Conservation (phyloP, 2,113 vertebrate genomes). For the Ranitomeya imitator region DNA sequence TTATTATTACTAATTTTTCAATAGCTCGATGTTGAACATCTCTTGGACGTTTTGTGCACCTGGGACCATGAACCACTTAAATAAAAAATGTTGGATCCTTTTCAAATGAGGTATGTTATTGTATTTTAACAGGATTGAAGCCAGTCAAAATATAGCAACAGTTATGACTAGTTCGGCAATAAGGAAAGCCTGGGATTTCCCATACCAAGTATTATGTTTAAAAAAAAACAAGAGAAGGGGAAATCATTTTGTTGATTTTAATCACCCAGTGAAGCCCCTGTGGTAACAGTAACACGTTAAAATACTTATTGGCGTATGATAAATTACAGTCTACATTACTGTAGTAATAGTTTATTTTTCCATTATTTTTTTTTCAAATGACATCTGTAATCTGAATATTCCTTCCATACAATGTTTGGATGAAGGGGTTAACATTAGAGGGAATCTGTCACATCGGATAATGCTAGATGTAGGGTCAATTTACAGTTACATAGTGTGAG, state of each 20-base stretch:
- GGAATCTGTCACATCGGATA: no score
- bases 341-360: not conserved
- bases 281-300: not conserved
- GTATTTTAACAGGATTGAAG: conserved; percentile 35
- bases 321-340: not conserved
- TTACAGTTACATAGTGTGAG: no score
- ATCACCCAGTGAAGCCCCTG: not conserved
- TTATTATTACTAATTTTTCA: not conserved
- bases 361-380: not conserved
- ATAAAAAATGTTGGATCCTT: conserved; percentile 11
- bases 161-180: conserved; percentile 25
- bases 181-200: conserved; percentile 37
- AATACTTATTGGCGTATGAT: not conserved
- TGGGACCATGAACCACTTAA: not conserved
- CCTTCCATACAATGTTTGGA: not conserved
- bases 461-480: no score
- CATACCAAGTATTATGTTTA: conserved; percentile 31
- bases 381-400: not conserved
- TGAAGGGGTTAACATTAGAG: not conserved
- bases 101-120: conserved; percentile 39
- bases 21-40: not conserved
- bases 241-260: conserved; percentile 6
- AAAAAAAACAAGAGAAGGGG: not conserved
- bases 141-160: conserved; percentile 36
- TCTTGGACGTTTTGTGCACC: not conserved